Base-by-base conservation (phyloP, 1,140 invertebrate genomes). In the Patella vulgata region DNA sequence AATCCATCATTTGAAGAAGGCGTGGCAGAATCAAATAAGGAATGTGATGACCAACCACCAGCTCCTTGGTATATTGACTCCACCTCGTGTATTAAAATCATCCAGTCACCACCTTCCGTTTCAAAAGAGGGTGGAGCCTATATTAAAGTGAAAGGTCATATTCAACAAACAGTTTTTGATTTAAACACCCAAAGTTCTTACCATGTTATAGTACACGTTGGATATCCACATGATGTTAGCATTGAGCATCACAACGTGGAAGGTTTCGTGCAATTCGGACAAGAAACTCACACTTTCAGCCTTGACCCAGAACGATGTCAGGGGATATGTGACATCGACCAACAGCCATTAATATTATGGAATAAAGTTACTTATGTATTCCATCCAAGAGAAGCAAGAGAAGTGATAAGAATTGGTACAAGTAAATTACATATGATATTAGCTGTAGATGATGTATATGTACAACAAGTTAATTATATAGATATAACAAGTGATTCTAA, bases 1-100 rank as follows among this genome's bases (percentile, higher is more conserved):
- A 72, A 76, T 42, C 70, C 73, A 3, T 74, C 71, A 5, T 78
- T 78, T 66, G 71, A 66, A 25, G 55, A 61, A 14, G 56, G 12
- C 1, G 61, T 55, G 14, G 52, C 56, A 12, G 48, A 52, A 11
- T 56, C 59, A 40, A 53, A 48, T 9, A 51, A 44, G 19, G 30
- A 14, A 17, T 62, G 62, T 44, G 43, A 57, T 27, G 46, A 23
- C 17, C 53, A 51, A 14, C 25, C 31, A 39, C 66, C 66, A 33
- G n/a, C 42, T 2, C 52, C 40, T 27, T 66, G 52, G 62, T 17
- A 59, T 21, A 51, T 56, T 31, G 54, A 43, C 8, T 30, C 55
- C 14, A 31, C 44, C 17, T 31, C 50, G 1, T 50, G 48, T 17
- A 36, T 63, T 28, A 53, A 27, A 25, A 14, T 57, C 17, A 36